Conservation (phyloP, 2,113 vertebrate genomes). For the Heliornis fulica region DNA sequence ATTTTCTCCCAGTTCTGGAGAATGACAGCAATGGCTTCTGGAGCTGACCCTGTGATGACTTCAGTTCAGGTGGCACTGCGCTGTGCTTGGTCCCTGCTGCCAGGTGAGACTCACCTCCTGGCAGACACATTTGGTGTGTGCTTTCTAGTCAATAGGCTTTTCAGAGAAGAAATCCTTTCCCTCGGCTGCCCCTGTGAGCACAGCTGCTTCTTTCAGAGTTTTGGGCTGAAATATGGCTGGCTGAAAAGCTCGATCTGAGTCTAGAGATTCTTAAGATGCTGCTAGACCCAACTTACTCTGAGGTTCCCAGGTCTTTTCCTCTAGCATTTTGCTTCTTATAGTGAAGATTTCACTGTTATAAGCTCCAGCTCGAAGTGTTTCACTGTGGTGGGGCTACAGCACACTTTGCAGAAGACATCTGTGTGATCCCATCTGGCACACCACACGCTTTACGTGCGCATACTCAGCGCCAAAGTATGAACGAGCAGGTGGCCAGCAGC, state of each 20-base stretch:
- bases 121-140: not conserved
- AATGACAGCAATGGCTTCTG: not conserved
- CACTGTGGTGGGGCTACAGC: accelerated
- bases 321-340: not conserved
- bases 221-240: not conserved
- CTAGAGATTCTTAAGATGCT: not conserved
- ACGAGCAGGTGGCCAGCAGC: not conserved
- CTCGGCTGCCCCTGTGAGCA: not conserved
- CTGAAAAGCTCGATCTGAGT: not conserved
- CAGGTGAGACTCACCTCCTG: not conserved
- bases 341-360: not conserved
- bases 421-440: not conserved
- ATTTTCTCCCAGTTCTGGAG: not conserved
- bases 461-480: not conserved
- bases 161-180: not conserved
- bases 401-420: not conserved
- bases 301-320: not conserved
- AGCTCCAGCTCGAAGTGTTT: not conserved
- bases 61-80: not conserved
- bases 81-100: not conserved
- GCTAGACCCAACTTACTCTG: not conserved
- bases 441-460: accelerated
- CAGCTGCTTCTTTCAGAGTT: not conserved
- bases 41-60: accelerated
- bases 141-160: not conserved